Base-by-base conservation (phyloP, 1,140 invertebrate species). In the Camponotus floridanus region DNA sequence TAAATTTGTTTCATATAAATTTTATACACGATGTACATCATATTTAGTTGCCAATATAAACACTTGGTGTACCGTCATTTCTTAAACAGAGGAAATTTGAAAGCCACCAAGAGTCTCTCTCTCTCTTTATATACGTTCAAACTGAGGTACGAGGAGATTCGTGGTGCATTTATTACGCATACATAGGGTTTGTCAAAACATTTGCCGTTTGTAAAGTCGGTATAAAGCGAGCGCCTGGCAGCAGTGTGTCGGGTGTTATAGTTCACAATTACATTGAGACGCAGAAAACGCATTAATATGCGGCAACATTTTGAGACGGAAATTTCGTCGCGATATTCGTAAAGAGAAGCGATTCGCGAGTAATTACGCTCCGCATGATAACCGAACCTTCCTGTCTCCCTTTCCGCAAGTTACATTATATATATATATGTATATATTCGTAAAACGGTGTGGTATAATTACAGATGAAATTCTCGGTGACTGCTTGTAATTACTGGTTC, bases 391-490 rank as follows among this genome's bases (percentile, higher is more conserved):
- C 48, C 26, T 15, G 8, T 15, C 51, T 39, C 11, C 18, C 26
- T 71, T 11, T 13, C 42, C 15, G 5, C 33, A 15, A 88, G 67
- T 87, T 48, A 59, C 39, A 74, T 61, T 67, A 33, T 64, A 61
- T 42, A 51, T 74, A 48, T 48, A 61, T 42, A 51, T 74, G 5
- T 51, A 18, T 51, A 51, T 74, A 21, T 36, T 1, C 9, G 7
- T 68, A 33, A 31, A 88, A 42, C 33, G 36, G n/a, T 5, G 18
- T 8, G 45, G 33, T 55, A 59, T 88, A 88, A 88, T 89, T 89
- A 74, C 64, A 68, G 83, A 36, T 18, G 70, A 88, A 88, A 89
- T 76, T 89, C 87, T 68, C 21, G 67, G 42, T 51, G 76, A 88
- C 87, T 86, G 67, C 68, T 70, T 80, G 45, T 86, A 86, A 89